A percentile compares a stretch with the other conserved stretches of the same genome.
Conservation (phyloP, 1,140 invertebrate genomes). For the Meloidogyne chitwoodi region DNA sequence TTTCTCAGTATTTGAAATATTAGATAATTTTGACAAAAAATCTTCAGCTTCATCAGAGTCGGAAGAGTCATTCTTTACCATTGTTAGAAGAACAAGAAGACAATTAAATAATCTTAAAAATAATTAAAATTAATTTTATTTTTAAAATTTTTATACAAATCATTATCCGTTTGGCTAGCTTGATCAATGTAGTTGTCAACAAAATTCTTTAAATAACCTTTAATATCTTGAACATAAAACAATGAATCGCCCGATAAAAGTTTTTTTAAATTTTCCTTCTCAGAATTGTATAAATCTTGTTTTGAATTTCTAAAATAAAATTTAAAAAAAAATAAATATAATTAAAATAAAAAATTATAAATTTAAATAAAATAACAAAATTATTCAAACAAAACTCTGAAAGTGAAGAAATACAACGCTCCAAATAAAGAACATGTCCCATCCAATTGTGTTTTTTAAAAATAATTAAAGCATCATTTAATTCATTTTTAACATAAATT, state of each 20-base stretch:
- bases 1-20: not conserved
- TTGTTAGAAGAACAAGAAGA: not conserved
- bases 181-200: not conserved
- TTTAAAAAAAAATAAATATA: not conserved
- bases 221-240: not conserved
- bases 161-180: not conserved
- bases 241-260: not conserved
- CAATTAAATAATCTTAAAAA: not conserved
- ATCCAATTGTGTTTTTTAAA: not conserved
- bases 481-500: not conserved
- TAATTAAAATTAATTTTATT: not conserved
- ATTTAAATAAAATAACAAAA: not conserved
- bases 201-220: not conserved
- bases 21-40: not conserved
- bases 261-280: not conserved
- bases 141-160: not conserved
- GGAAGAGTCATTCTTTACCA: not conserved
- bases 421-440: not conserved
- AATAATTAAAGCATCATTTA: not conserved
- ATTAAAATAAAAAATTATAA: not conserved
- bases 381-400: not conserved
- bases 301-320: not conserved
- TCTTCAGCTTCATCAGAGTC: not conserved
- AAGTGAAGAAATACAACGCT: not conserved
- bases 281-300: not conserved